A percentile compares a stretch with the other conserved stretches of the same genome.
Evolutionary conservation across 2,888 invertebrate genomes (phyloP).

Genomic region (Oeneis ivallda): DNA sequence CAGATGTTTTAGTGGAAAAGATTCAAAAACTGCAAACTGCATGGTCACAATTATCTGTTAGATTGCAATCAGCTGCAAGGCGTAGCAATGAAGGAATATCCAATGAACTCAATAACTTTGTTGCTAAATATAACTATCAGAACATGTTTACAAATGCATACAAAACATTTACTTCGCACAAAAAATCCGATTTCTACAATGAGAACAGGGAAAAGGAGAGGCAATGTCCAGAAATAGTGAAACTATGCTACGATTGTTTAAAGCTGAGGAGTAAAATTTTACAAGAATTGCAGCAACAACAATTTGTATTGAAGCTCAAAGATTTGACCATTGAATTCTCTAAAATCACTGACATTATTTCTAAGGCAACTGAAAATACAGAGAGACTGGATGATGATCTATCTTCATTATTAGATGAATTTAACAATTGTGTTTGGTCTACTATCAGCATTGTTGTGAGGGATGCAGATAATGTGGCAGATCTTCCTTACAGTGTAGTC

Average conservation of each 20-base stretch:
- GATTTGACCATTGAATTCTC: conserved; percentile 70
- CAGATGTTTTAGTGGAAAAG: conserved; percentile 65
- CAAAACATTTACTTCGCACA: conserved; percentile 67
- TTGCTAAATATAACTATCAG: conserved; percentile 67
- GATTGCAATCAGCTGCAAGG: conserved; percentile 72
- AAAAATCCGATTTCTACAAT: conserved; percentile 62
- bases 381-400: conserved; percentile 60
- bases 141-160: conserved; percentile 68
- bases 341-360: conserved; percentile 68
- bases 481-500: conserved; percentile 72
- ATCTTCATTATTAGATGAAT: conserved; percentile 56
- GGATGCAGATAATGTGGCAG: conserved; percentile 61
- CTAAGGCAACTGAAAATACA: conserved; percentile 62
- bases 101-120: conserved; percentile 65
- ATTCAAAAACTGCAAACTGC: conserved; percentile 68
- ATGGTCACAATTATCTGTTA: conserved; percentile 68
- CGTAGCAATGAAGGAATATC: conserved; percentile 69
- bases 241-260: conserved; percentile 80
- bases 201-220: conserved; percentile 66
- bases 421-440: conserved; percentile 68
- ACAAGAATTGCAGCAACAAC: conserved; percentile 65
- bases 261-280: conserved; percentile 78
- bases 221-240: conserved; percentile 78
- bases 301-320: conserved; percentile 68
- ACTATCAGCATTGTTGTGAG: conserved; percentile 65